Base-by-base conservation (phyloP, 2,113 vertebrate genomes). In the Coryphaenoides rupestris region DNA sequence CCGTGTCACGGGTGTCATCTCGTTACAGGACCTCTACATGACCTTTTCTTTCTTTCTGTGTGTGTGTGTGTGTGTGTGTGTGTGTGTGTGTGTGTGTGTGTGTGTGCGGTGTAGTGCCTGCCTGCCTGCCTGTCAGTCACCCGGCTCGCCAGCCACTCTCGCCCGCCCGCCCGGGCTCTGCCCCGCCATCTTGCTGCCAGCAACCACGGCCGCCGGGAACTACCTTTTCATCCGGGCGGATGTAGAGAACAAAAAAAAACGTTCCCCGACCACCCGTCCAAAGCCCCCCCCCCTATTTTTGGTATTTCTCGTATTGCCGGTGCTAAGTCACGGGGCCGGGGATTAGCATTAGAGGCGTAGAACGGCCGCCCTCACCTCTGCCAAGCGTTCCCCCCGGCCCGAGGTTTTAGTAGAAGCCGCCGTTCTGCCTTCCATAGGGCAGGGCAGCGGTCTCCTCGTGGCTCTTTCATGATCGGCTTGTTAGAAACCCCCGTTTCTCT, bases 141-240 rank as follows among this genome's bases (percentile, higher is more conserved):
- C 14, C 40, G 1, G 19, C 28, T 13, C 3, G 58, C 33, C 2
- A 9, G 71, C 24, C 55, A 16, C 1, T n/a, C n/a, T n/a, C n/a
- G n/a, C n/a, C n/a, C n/a, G n/a, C n/a, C n/a, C n/a, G 19, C 53
- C 21, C 12, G 12, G 19, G 10, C 10, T 71, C 62, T 73, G 55
- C 69, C 62, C 79, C 63, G 65, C 66, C 70, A 70, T 68, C 58
- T 65, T 60, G 74, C 77, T 70, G 66, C 82, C 84, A 87, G 74
- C 77, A 81, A 79, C 77, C 84, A 65, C 73, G 68, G 68, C 70
- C n/a, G 78, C 59, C 70, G 83, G 85, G 81, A 86, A 70, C 72
- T 85, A n/a, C 75, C 77, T 66, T 74, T 86, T 87, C 84, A 84
- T 87, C 82, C n/a, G n/a, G n/a, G n/a, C 81, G 33, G 62, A 50